Evolutionary conservation across 1,140 invertebrate species (phyloP), one percentile per base, ranked within the genome.

Genomic region (Brachionus koreanus): DNA sequence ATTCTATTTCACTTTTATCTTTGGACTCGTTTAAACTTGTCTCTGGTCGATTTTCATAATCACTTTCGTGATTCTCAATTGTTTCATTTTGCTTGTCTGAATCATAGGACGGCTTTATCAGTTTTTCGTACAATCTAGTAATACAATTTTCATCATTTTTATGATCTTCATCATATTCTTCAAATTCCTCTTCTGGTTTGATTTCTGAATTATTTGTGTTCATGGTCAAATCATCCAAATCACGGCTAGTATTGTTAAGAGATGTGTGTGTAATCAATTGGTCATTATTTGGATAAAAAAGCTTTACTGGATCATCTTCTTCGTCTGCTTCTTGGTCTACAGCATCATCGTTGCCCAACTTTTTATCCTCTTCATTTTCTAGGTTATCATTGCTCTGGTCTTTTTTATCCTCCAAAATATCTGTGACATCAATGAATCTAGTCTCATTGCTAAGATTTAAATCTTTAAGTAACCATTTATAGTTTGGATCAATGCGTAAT

Each of bases 361-460:
- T 13, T 46, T 13, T 49, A 3, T 61, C 49, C 9, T 42, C n/a
- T 0, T 79, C 10, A 37, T 61, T 35, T 23, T 61, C 19, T 42
- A 19, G n/a, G 2, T 61, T 35, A n/a, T 57, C 29, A 61, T 79
- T 49, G 2, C 16, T 37, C n/a, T 46, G 12, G 7, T 52, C 43
- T 39, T 79, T 35, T 43, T 79, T 35, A 10, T 61, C 49, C 35
- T 61, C 46, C 35, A 79, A 23, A 39, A 79, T 61, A 43, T 65
- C 61, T 23, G 76, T 79, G 4, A 79, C 76, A 65, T 79, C 76
- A 37, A 79, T 79, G 12, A 79, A n/a, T 61, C 76, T 46, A 0
- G 49, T 61, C 12, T 79, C 49, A 25, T 79, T 79, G 16, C 19
- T 61, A 5, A 79, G 35, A 63, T 79, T 33, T 25, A 79, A 61